Evolutionary conservation across 1,140 invertebrate genomes (phyloP).

Genomic region (Colletes gigas): DNA sequence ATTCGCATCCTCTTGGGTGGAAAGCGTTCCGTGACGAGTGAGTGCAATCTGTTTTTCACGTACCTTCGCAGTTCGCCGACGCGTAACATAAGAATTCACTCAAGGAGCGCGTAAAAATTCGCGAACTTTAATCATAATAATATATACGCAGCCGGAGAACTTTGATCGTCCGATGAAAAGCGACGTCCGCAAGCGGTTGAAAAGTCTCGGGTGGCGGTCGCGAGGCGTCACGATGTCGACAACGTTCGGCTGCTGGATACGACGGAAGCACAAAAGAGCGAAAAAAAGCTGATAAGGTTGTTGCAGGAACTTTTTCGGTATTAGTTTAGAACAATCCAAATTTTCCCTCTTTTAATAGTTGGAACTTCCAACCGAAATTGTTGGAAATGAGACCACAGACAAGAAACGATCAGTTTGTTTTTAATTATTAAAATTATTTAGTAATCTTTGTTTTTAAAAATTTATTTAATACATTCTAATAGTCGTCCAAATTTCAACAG

Average conservation of each 20-base stretch:
- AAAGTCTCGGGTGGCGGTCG: not conserved
- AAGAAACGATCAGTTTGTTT: too few relatives aligned
- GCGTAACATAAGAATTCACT: constrained; percentile 43
- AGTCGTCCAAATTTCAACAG: too few relatives aligned
- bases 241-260: not conserved
- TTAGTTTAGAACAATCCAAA: too few relatives aligned
- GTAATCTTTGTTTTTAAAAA: too few relatives aligned
- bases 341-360: too few relatives aligned
- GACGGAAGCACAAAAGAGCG: not conserved
- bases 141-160: constrained; percentile 18
- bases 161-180: constrained; percentile 46
- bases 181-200: not conserved
- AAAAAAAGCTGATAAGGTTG: too few relatives aligned
- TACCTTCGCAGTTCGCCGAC: not conserved
- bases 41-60: not conserved
- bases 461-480: too few relatives aligned
- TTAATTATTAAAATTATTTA: too few relatives aligned
- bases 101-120: constrained; percentile 31
- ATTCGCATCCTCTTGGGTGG: not conserved
- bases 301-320: too few relatives aligned
- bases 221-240: not conserved
- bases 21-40: not conserved
- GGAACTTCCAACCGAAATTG: too few relatives aligned
- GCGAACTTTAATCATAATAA: constrained; percentile 50
- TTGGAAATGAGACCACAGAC: too few relatives aligned